Conservation (phyloP, 2,888 invertebrate species). For the Leptinotarsa juncta region DNA sequence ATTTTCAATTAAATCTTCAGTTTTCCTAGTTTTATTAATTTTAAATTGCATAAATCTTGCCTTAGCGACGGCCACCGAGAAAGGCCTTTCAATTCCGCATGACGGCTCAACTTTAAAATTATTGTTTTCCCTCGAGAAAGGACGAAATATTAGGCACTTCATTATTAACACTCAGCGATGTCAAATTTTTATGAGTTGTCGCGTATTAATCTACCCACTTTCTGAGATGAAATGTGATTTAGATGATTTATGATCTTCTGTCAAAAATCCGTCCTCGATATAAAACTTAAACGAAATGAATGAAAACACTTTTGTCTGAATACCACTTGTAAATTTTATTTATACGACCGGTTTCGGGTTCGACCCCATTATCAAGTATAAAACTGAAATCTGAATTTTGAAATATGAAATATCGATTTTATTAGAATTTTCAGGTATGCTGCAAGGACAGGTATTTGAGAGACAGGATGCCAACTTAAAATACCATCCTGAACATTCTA, state of each 20-base stretch:
- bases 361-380: too few relatives aligned
- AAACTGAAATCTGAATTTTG: too few relatives aligned
- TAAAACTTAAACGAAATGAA: too few relatives aligned
- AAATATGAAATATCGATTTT: too few relatives aligned
- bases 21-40: conserved; percentile 33
- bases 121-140: conserved; percentile 20
- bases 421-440: too few relatives aligned
- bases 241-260: neutral
- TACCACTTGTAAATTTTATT: too few relatives aligned
- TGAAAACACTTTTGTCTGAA: too few relatives aligned
- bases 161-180: conserved; percentile 28
- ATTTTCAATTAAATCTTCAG: conserved; percentile 33
- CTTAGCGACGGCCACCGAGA: conserved; percentile 11
- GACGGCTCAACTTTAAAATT: conserved; percentile 30
- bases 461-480: too few relatives aligned
- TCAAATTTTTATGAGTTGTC: neutral
- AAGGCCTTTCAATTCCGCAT: conserved; percentile 28
- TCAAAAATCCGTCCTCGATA: neutral
- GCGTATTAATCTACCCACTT: conserved; percentile 16
- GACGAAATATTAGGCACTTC: conserved; percentile 27
- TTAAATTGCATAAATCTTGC: conserved; percentile 34
- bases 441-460: too few relatives aligned
- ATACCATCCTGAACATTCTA: too few relatives aligned
- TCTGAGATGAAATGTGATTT: neutral
- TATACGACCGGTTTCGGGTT: too few relatives aligned